phyloP scores from a whole-genome alignment of 2,888 invertebrate species.

The Perithous albicinctus region DNA sequence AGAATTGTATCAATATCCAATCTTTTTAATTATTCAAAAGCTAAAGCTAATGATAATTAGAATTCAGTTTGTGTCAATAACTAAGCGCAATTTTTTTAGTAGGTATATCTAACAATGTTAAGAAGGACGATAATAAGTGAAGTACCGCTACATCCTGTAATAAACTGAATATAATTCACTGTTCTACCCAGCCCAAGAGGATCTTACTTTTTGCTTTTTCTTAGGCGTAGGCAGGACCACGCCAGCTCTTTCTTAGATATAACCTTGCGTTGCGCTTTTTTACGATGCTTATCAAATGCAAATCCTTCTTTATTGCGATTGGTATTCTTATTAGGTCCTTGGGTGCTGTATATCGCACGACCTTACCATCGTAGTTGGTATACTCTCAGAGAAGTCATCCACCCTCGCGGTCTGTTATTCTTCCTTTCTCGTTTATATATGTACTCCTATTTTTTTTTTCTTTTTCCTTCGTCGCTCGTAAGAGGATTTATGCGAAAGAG shows the following conservation, averaged over 20 bases:
- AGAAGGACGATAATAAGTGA: not conserved
- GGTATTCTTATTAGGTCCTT: slow-evolving; percentile 71
- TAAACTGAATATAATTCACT: slow-evolving; percentile 56
- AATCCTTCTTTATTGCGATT: slow-evolving; percentile 84
- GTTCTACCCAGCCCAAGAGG: slow-evolving; percentile 32
- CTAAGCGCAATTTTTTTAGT: not conserved
- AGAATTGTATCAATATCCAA: not conserved
- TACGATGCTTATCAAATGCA: slow-evolving; percentile 82
- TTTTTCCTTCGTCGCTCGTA: slow-evolving; percentile 69
- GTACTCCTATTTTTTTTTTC: slow-evolving; percentile 1
- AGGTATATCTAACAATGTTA: not conserved
- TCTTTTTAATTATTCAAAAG: not conserved
- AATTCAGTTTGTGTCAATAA: not conserved
- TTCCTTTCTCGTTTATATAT: slow-evolving; percentile 24
- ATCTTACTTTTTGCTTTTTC: slow-evolving; percentile 42
- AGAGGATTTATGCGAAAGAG: slow-evolving; percentile 79
- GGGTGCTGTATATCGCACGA: slow-evolving; percentile 47
- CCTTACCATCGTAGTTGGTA: slow-evolving; percentile 10
- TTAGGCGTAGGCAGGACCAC: slow-evolving; percentile 61
- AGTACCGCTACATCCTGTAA: slow-evolving; percentile 26
- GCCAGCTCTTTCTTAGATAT: slow-evolving; percentile 29
- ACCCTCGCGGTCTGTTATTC: slow-evolving; percentile 49
- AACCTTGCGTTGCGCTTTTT: slow-evolving; percentile 80
- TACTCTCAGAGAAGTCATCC: slow-evolving; percentile 43
- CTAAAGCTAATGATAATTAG: not conserved